Evolutionary conservation across 2,888 invertebrate species (phyloP).

Genomic region (Eurytoma californica): DNA sequence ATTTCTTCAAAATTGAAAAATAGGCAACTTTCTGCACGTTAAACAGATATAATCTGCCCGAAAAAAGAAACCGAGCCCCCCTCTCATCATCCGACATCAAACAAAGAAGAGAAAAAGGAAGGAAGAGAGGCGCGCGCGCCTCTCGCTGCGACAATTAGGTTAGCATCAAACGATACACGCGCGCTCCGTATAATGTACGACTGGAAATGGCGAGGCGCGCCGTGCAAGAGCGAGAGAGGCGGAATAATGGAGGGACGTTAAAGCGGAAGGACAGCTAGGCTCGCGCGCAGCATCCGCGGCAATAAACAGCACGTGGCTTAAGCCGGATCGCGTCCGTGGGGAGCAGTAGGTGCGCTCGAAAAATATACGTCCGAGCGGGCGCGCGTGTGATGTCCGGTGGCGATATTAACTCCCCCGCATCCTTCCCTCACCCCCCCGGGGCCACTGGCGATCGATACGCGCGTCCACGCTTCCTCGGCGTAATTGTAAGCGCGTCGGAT

Average conservation of each 20-base stretch:
- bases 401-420: not conserved
- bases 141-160: constrained; percentile 27
- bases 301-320: constrained; percentile 24
- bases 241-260: constrained; percentile 41
- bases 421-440: not conserved
- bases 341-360: not conserved
- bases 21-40: no score
- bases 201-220: not conserved
- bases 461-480: no score
- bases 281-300: not conserved
- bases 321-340: not conserved
- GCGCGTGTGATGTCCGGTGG: not conserved
- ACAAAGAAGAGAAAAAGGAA: not conserved
- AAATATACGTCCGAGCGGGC: constrained; percentile 5
- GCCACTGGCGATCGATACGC: not conserved
- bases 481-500: no score
- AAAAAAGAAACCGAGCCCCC: not conserved
- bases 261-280: constrained; percentile 39
- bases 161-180: constrained; percentile 39
- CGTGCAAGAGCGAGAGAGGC: constrained; percentile 14
- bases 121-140: not conserved
- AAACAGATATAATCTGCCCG: no score
- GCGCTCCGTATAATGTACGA: not conserved
- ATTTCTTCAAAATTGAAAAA: no score
- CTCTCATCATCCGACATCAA: not conserved